phyloP scores from a whole-genome alignment of 2,888 invertebrate genomes.

The Archaeoteleia sp. region DNA sequence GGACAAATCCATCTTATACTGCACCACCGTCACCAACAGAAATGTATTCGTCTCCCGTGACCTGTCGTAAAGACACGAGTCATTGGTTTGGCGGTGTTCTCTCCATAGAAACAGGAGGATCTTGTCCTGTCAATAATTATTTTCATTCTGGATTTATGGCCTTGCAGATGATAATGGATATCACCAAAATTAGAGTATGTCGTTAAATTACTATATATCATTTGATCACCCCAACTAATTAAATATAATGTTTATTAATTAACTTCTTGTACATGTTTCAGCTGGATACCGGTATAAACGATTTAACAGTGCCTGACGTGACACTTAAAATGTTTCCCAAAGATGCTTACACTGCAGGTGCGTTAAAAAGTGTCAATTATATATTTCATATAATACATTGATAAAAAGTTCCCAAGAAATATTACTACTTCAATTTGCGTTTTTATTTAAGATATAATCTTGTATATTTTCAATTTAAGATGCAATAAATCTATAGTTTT shows the following conservation, averaged over 20 bases:
- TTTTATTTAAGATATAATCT: no score
- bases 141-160: slow-evolving; percentile 86
- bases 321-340: slow-evolving; percentile 84
- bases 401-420: no score
- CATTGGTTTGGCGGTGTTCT: slow-evolving; percentile 81
- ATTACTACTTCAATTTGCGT: no score
- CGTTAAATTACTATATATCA: no score
- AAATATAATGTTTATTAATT: slow-evolving; percentile 3
- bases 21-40: slow-evolving; percentile 81
- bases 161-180: slow-evolving; percentile 83
- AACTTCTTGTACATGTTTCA: slow-evolving; percentile 65
- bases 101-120: slow-evolving; percentile 82
- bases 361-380: slow-evolving; percentile 4
- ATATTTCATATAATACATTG: slow-evolving; percentile 3
- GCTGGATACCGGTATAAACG: slow-evolving; percentile 79
- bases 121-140: slow-evolving; percentile 85
- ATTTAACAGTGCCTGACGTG: slow-evolving; percentile 79
- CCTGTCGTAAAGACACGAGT: slow-evolving; percentile 80
- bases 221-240: no score
- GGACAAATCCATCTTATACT: slow-evolving; percentile 82
- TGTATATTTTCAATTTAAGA: no score
- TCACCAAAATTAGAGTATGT: slow-evolving; percentile 82
- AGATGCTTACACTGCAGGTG: slow-evolving; percentile 80
- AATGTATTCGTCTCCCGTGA: slow-evolving; percentile 81
- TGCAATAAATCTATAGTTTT: no score